A percentile compares a stretch with the other conserved stretches of the same genome.
Conservation (phyloP, 2,113 vertebrate species). For the Xiphophorus hellerii region DNA sequence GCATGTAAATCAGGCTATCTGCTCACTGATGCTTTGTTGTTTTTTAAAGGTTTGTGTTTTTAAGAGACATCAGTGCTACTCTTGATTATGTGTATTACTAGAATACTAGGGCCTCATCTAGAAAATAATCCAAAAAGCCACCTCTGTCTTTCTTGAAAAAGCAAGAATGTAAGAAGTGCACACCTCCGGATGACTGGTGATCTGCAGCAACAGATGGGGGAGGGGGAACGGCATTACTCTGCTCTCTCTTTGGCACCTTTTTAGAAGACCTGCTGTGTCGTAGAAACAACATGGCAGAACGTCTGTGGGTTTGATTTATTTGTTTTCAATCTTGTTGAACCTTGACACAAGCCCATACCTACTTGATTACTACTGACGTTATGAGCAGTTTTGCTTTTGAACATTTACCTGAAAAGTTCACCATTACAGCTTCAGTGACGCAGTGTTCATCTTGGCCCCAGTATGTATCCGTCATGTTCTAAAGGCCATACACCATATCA, state of each 20-base stretch:
- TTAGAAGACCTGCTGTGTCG: background rate
- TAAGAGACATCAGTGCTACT: background rate
- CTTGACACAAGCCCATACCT: background rate
- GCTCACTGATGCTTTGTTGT: background rate
- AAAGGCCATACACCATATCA: background rate
- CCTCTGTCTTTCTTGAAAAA: background rate
- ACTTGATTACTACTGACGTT: too few relatives aligned
- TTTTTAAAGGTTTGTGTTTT: background rate
- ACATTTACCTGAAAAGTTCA: too few relatives aligned
- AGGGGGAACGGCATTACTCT: background rate
- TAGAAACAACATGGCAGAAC: background rate
- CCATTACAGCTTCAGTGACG: too few relatives aligned
- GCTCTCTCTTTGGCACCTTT: background rate
- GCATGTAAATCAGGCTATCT: background rate
- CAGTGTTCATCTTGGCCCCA: too few relatives aligned
- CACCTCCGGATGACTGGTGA: too few relatives aligned
- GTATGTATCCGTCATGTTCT: background rate
- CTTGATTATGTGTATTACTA: background rate
- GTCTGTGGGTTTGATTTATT: background rate
- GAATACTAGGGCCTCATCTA: too few relatives aligned
- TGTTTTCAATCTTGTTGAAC: background rate
- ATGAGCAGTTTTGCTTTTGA: too few relatives aligned
- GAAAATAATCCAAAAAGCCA: background rate
- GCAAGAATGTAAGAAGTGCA: background rate
- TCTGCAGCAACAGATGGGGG: background rate